A percentile compares a stretch with the other conserved stretches of the same genome.
These are phyloP conservation scores for Apoderus coryli DNA, from an alignment of 2,888 invertebrate genomes.

Conservation along the genomic window DNA sequence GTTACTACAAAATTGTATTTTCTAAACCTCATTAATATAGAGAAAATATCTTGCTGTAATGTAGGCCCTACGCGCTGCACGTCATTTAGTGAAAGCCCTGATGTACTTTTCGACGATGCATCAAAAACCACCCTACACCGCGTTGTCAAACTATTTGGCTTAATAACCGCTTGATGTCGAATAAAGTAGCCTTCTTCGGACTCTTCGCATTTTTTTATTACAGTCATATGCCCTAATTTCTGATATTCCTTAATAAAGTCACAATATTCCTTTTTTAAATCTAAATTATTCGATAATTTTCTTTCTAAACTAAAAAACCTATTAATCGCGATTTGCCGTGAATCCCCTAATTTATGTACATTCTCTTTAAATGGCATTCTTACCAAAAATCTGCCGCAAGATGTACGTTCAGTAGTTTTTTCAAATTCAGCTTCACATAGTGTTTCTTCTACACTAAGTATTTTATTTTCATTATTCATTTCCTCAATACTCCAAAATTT, in stretches of 20 bases:
- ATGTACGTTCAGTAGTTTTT: background rate
- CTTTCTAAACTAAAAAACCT: background rate
- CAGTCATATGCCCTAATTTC: background rate
- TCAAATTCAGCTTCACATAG: slow-evolving; percentile 1
- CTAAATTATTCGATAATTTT: background rate
- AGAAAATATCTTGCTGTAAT: slow-evolving; percentile 10
- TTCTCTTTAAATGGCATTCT: slow-evolving; percentile 3
- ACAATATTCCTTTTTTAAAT: background rate
- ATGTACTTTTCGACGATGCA: slow-evolving; percentile 3
- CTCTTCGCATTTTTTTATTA: background rate
- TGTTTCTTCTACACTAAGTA: background rate
- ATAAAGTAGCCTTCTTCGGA: slow-evolving; percentile 6
- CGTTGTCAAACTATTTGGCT: slow-evolving; percentile 8
- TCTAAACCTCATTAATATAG: slow-evolving; percentile 8
- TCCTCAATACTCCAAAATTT: slow-evolving; percentile 7
- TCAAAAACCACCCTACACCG: slow-evolving; percentile 11
- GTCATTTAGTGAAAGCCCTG: slow-evolving; percentile 12
- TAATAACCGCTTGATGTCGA: slow-evolving; percentile 12
- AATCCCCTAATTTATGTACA: background rate
- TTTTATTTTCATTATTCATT: slow-evolving; percentile 1
- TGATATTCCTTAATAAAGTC: slow-evolving; percentile 1
- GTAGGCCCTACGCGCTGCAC: slow-evolving; percentile 10
- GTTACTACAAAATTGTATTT: slow-evolving; percentile 1
- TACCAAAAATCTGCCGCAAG: background rate
- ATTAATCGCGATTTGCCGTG: background rate